Percentiles rank a stretch among this genome's conserved stretches.
These are phyloP conservation scores for Amblyopsis rosae DNA, from an alignment of 2,113 vertebrate genomes.

Conservation along the genomic window DNA sequence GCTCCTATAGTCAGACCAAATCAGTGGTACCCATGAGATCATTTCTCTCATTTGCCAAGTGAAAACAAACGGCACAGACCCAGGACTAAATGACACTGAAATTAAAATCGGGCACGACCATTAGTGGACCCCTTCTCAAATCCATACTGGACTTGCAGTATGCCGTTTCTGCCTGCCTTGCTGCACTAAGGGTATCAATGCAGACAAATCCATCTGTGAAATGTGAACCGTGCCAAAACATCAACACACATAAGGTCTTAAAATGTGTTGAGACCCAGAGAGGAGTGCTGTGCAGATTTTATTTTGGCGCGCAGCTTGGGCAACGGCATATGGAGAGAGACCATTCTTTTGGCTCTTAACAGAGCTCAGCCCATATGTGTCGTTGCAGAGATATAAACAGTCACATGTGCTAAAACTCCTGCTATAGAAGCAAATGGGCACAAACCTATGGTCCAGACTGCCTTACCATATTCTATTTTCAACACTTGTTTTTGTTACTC, in stretches of 20 bases:
- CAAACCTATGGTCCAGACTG: conserved; percentile 59
- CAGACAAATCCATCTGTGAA: conserved; percentile 23
- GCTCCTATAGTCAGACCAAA: background rate
- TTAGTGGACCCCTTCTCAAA: background rate
- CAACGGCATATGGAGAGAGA: conserved; percentile 12
- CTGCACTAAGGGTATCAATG: background rate
- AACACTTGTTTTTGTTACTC: too few relatives aligned
- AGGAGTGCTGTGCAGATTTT: conserved; percentile 39
- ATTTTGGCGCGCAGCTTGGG: conserved; percentile 23
- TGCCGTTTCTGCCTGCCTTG: background rate
- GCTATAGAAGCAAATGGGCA: conserved; percentile 41
- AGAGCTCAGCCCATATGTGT: conserved; percentile 53
- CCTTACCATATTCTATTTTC: background rate
- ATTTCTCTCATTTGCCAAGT: background rate
- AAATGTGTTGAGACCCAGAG: background rate
- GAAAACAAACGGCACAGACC: background rate
- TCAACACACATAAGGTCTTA: background rate
- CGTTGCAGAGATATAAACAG: conserved; percentile 72
- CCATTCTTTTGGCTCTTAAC: conserved; percentile 53
- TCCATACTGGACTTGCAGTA: background rate
- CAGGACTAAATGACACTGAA: background rate
- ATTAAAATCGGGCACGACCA: background rate
- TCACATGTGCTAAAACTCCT: conserved; percentile 66
- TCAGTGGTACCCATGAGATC: background rate
- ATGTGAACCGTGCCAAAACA: conserved; percentile 13